These are phyloP conservation scores for Alcis repandata DNA, from an alignment of 2,888 invertebrate species.

Conservation along the genomic window DNA sequence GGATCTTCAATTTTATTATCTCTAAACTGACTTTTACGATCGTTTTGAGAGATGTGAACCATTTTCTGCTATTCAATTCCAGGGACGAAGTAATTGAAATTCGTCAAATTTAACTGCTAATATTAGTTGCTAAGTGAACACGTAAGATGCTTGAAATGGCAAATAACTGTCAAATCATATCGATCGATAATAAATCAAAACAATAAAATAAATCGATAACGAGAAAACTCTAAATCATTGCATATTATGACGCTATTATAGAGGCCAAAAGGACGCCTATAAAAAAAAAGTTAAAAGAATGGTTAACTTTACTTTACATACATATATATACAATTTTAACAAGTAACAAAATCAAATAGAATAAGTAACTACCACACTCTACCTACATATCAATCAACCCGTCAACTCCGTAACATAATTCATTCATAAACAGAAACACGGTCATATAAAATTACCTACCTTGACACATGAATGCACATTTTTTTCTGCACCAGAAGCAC, in stretches of 20 bases:
- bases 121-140: background rate
- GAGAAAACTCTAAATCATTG: too few relatives aligned
- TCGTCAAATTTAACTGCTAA: slow-evolving; percentile 5
- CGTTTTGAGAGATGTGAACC: slow-evolving; percentile 33
- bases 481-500: slow-evolving; percentile 3
- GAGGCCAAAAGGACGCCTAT: too few relatives aligned
- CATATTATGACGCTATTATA: too few relatives aligned
- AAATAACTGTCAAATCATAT: too few relatives aligned
- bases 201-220: too few relatives aligned
- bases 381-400: background rate
- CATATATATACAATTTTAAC: too few relatives aligned
- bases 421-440: slow-evolving; percentile 29
- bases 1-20: slow-evolving; percentile 59
- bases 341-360: too few relatives aligned
- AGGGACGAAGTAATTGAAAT: slow-evolving; percentile 34
- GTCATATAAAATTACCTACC: slow-evolving; percentile 4
- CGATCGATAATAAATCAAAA: too few relatives aligned
- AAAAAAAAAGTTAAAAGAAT: too few relatives aligned
- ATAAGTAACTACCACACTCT: too few relatives aligned
- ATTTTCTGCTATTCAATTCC: slow-evolving; percentile 21
- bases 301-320: too few relatives aligned
- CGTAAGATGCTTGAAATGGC: background rate
- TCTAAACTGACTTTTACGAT: slow-evolving; percentile 55
- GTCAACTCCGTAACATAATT: slow-evolving; percentile 17
- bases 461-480: slow-evolving; percentile 23